phyloP scores from a whole-genome alignment of 92 coral and sea anemone species.

The Micromussa lordhowensis region DNA sequence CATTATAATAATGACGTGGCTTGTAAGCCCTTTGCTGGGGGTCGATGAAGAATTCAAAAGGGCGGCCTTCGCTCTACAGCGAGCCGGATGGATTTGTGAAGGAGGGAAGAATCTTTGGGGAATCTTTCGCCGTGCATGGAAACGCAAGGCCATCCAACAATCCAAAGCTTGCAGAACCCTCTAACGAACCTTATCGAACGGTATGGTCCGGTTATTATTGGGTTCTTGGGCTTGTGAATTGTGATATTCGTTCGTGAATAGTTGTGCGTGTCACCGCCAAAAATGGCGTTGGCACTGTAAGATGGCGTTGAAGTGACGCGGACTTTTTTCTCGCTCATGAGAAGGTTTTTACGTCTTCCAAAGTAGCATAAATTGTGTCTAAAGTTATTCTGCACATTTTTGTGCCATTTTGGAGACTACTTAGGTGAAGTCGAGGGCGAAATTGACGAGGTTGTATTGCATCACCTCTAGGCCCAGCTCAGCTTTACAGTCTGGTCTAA shows the following conservation, averaged over 20 bases:
- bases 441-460: constrained; percentile 93
- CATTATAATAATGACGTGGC: constrained; percentile 84
- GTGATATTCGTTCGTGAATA: constrained; percentile 80
- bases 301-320: constrained; percentile 91
- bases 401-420: constrained; percentile 72
- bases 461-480: constrained; percentile 98
- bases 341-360: constrained; percentile 39
- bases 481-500: constrained; percentile 95
- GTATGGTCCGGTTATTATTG: constrained; percentile 94
- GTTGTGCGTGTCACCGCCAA: constrained; percentile 90
- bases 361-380: constrained; percentile 72
- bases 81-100: constrained; percentile 82
- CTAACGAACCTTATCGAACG: constrained; percentile 91
- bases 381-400: constrained; percentile 76
- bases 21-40: constrained; percentile 96
- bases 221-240: constrained; percentile 64
- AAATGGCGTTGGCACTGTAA: constrained; percentile 89
- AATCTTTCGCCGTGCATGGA: constrained; percentile 99
- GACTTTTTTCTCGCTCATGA: constrained; percentile 79
- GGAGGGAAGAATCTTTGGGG: constrained; percentile 75
- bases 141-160: constrained; percentile 99
- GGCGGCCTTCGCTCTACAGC: constrained; percentile 98
- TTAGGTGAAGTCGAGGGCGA: constrained; percentile 67
- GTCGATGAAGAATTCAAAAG: constrained; percentile 97
- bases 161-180: constrained; percentile 95